phyloP scores from a whole-genome alignment of 2,888 invertebrate species.

The Tenthredo notha region DNA sequence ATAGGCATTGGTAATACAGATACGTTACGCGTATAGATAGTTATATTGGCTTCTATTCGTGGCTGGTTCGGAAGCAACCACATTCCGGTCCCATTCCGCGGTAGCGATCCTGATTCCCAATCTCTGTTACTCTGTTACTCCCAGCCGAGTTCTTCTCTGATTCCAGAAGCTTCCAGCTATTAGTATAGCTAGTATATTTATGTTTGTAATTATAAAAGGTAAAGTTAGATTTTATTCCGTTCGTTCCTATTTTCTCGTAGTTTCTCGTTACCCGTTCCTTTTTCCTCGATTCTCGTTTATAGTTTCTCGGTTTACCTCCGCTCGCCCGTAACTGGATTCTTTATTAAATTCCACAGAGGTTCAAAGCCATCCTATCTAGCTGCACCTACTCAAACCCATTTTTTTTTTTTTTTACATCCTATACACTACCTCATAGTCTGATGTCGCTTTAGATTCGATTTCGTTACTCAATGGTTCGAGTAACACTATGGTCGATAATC shows the following conservation, averaged over 20 bases:
- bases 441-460: neutral
- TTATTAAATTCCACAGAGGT: constrained; percentile 53
- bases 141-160: constrained; percentile 43
- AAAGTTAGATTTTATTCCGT: neutral
- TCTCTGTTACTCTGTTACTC: constrained; percentile 56
- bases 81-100: constrained; percentile 67
- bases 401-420: neutral
- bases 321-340: constrained; percentile 43
- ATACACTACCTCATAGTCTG: neutral
- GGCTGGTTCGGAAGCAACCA: constrained; percentile 57
- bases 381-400: neutral
- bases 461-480: neutral
- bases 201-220: constrained; percentile 55
- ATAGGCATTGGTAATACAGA: constrained; percentile 35
- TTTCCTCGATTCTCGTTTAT: neutral
- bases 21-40: constrained; percentile 24
- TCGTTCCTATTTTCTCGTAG: neutral
- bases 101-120: constrained; percentile 62
- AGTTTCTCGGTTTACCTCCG: neutral
- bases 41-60: neutral
- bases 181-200: constrained; percentile 54
- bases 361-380: constrained; percentile 39
- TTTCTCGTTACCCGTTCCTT: constrained; percentile 8
- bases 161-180: neutral
- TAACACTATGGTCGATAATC: neutral